A percentile compares a stretch with the other conserved stretches of the same genome.
Evolutionary conservation across 2,113 vertebrate species (phyloP).

Genomic region (Lagenorhynchus albirostris): DNA sequence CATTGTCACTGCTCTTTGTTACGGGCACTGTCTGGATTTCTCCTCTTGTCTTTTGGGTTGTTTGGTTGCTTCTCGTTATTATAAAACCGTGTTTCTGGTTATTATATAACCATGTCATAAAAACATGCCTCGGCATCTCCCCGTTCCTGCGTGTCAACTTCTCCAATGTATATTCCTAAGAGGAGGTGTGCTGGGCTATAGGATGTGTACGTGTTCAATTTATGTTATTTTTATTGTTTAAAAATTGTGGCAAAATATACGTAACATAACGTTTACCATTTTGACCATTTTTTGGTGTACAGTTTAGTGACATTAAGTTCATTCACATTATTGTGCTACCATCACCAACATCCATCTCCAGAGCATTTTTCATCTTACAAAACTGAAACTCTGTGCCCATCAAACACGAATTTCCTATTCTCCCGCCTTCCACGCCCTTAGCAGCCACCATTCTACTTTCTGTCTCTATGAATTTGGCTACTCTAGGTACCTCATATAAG

Average conservation of each 20-base stretch:
- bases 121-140: neutral
- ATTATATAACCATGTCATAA: neutral
- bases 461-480: neutral
- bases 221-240: neutral
- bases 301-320: neutral
- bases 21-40: neutral
- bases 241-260: neutral
- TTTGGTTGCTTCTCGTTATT: neutral
- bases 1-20: neutral
- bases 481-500: neutral
- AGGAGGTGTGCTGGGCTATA: neutral
- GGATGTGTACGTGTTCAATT: neutral
- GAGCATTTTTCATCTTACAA: neutral
- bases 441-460: neutral
- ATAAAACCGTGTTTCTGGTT: neutral
- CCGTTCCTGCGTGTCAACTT: rapidly evolving
- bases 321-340: neutral
- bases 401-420: neutral
- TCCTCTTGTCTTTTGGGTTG: neutral
- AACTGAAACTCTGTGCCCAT: neutral
- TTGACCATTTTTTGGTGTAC: neutral
- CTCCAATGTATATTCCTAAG: neutral
- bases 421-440: neutral
- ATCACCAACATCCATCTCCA: neutral
- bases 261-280: neutral